Conservation (phyloP, 2,888 invertebrate genomes). For the Philopedon plagiatum region DNA sequence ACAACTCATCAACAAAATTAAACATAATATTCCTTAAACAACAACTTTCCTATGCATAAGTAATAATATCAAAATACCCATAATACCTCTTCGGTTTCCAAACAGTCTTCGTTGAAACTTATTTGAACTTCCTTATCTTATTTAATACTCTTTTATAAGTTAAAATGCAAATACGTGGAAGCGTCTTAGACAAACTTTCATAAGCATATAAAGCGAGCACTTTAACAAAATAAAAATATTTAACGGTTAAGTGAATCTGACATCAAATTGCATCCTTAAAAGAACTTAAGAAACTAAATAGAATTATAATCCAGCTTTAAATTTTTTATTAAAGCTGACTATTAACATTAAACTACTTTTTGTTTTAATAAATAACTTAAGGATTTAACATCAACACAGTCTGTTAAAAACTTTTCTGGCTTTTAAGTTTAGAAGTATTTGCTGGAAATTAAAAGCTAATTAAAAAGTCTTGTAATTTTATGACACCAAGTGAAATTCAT, state of each 20-base stretch:
- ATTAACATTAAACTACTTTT: constrained; percentile 15
- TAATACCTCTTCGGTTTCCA: neutral
- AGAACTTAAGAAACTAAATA: constrained; percentile 8
- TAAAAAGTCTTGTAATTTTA: no score
- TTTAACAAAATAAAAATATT: constrained; percentile 10
- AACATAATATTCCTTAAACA: no score
- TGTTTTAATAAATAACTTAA: constrained; percentile 22
- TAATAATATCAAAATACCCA: neutral
- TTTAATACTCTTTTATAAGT: constrained; percentile 2
- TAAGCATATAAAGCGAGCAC: constrained; percentile 5
- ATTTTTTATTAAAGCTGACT: constrained; percentile 9
- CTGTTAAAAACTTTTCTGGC: neutral
- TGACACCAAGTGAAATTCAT: no score
- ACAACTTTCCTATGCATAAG: neutral
- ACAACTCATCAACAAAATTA: no score
- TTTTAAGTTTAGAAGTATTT: constrained; percentile 5
- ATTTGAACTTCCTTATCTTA: neutral
- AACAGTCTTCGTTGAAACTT: neutral
- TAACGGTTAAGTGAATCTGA: neutral
- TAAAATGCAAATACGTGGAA: neutral
- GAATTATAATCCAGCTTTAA: constrained; percentile 13
- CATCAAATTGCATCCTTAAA: constrained; percentile 5
- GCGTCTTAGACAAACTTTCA: neutral
- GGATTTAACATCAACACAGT: constrained; percentile 20
- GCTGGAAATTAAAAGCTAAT: neutral